These are phyloP conservation scores for Platorchestia sp. DNA, from an alignment of 1,140 invertebrate genomes.

Conservation along the genomic window DNA sequence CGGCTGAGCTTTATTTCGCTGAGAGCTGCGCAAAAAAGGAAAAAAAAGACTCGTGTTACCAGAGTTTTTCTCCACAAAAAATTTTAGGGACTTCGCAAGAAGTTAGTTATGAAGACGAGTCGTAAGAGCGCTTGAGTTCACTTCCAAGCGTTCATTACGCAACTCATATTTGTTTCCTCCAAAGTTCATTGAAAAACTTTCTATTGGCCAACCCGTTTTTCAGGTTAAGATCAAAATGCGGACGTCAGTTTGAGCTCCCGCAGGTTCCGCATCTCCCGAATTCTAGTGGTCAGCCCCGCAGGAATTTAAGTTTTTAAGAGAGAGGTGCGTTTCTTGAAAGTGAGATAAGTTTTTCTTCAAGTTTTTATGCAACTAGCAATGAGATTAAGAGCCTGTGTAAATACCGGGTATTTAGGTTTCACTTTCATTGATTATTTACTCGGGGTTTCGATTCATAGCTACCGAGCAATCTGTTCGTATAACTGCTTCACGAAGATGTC, in stretches of 20 bases:
- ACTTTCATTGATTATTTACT: too few relatives aligned
- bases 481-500: too few relatives aligned
- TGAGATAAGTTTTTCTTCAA: too few relatives aligned
- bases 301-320: too few relatives aligned
- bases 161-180: background rate
- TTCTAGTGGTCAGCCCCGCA: too few relatives aligned
- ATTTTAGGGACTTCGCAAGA: background rate
- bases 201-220: background rate
- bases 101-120: background rate
- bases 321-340: too few relatives aligned
- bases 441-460: too few relatives aligned
- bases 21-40: background rate
- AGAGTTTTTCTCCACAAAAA: background rate
- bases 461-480: too few relatives aligned
- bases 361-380: too few relatives aligned
- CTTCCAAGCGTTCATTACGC: background rate
- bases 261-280: too few relatives aligned
- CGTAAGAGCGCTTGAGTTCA: background rate
- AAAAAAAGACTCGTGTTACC: background rate
- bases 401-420: too few relatives aligned
- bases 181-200: background rate
- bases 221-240: background rate
- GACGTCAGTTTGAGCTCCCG: background rate
- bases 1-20: background rate
- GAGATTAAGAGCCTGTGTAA: too few relatives aligned